Evolutionary conservation across 2,888 invertebrate genomes (phyloP).

Genomic region (Metellina segmentata): DNA sequence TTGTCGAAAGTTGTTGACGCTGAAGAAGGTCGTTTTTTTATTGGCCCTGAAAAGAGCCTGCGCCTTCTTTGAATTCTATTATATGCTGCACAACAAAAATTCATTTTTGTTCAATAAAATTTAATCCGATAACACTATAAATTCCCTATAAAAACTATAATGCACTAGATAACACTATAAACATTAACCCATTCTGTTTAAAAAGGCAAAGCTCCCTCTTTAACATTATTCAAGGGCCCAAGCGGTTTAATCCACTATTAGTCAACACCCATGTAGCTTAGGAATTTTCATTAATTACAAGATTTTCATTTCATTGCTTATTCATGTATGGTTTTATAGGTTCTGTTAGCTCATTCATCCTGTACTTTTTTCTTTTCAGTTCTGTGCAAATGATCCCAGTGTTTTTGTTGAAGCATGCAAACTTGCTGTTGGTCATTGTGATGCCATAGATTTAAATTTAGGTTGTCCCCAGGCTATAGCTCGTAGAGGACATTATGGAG

Average conservation of each 20-base stretch:
- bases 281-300: neutral
- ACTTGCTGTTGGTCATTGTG: constrained; percentile 92
- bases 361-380: constrained; percentile 84
- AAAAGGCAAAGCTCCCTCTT: too few species aligned
- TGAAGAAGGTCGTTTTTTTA: too few species aligned
- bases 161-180: too few species aligned
- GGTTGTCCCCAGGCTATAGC: constrained; percentile 99
- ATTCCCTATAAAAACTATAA: too few species aligned
- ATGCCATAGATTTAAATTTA: constrained; percentile 97
- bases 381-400: constrained; percentile 97
- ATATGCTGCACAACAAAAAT: too few species aligned
- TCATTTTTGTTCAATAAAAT: too few species aligned
- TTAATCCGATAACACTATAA: too few species aligned
- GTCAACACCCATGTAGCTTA: neutral
- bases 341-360: neutral
- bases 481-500: constrained; percentile 96
- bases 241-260: neutral
- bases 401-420: constrained; percentile 92
- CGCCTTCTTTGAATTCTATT: too few species aligned
- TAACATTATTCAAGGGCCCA: too few species aligned
- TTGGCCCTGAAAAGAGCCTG: too few species aligned
- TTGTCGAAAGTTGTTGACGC: too few species aligned
- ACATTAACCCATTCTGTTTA: too few species aligned
- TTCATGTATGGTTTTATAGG: neutral
- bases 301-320: neutral